Conservation (phyloP, 2,888 invertebrate genomes). For the Congeria kusceri region DNA sequence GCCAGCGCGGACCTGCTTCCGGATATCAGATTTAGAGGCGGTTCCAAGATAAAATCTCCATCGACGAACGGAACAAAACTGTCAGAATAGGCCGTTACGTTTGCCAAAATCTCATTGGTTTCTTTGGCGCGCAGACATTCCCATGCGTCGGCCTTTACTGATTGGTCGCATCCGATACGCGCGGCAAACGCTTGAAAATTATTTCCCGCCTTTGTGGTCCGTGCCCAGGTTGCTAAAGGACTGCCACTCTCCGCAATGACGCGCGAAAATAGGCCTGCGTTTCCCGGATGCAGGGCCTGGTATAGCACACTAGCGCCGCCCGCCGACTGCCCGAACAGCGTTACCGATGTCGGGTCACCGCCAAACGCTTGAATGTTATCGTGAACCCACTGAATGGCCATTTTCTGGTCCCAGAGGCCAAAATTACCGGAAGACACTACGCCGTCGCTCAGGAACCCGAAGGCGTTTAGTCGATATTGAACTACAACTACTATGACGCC, state of each 20-base stretch:
- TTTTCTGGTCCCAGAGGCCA: constrained; percentile 96
- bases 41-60: constrained; percentile 93
- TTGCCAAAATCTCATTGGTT: constrained; percentile 29
- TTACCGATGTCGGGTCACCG: constrained; percentile 73
- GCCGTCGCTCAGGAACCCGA: constrained; percentile 93
- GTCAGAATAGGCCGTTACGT: constrained; percentile 32
- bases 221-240: constrained; percentile 38
- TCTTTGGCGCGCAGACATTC: constrained; percentile 61
- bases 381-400: constrained; percentile 97
- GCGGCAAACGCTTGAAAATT: constrained; percentile 90
- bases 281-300: constrained; percentile 69
- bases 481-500: constrained; percentile 97
- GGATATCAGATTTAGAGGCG: constrained; percentile 90
- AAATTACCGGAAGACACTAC: constrained; percentile 89
- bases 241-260: constrained; percentile 74
- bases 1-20: constrained; percentile 91
- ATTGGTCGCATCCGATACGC: constrained; percentile 53
- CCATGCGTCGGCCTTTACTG: constrained; percentile 28
- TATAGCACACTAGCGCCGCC: constrained; percentile 70
- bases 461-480: constrained; percentile 95
- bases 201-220: constrained; percentile 52
- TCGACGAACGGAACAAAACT: constrained; percentile 96
- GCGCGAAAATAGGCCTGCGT: constrained; percentile 64
- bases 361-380: constrained; percentile 90
- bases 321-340: constrained; percentile 78